Evolutionary conservation across 2,888 invertebrate genomes (phyloP).

Genomic region (Phyllotreta cruciferae): DNA sequence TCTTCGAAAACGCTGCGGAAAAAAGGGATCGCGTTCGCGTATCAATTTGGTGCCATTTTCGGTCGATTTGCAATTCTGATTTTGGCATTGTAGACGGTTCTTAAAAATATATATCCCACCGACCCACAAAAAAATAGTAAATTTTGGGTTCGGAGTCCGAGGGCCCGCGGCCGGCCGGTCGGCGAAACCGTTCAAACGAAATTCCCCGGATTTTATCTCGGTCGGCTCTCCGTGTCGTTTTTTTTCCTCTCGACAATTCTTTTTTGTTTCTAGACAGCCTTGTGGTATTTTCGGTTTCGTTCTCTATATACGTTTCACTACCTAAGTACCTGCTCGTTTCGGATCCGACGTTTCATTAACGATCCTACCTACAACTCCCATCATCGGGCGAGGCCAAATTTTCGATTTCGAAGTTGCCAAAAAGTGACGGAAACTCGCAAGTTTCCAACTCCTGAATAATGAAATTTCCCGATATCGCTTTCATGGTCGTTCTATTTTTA

Average conservation of each 20-base stretch:
- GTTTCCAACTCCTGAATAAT: too few relatives aligned
- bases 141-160: constrained; percentile 31
- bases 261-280: constrained; percentile 33
- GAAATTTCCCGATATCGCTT: too few relatives aligned
- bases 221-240: not conserved
- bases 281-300: constrained; percentile 31
- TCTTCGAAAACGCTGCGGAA: not conserved
- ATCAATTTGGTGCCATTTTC: constrained; percentile 37
- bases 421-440: too few relatives aligned
- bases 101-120: constrained; percentile 31
- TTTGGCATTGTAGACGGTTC: constrained; percentile 32
- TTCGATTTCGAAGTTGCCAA: too few relatives aligned
- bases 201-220: constrained; percentile 30
- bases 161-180: constrained; percentile 20
- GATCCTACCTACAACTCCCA: too few relatives aligned
- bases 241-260: constrained; percentile 15
- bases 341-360: not conserved
- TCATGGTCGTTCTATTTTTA: constrained; percentile 25
- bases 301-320: constrained; percentile 7
- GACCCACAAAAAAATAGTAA: constrained; percentile 38
- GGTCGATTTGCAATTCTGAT: constrained; percentile 43
- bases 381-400: too few relatives aligned
- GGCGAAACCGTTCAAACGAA: constrained; percentile 33
- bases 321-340: constrained; percentile 27
- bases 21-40: constrained; percentile 29